Evolutionary conservation across 2,113 vertebrate species (phyloP), one percentile per base, ranked within the genome.

Genomic region (Cairina moschata): DNA sequence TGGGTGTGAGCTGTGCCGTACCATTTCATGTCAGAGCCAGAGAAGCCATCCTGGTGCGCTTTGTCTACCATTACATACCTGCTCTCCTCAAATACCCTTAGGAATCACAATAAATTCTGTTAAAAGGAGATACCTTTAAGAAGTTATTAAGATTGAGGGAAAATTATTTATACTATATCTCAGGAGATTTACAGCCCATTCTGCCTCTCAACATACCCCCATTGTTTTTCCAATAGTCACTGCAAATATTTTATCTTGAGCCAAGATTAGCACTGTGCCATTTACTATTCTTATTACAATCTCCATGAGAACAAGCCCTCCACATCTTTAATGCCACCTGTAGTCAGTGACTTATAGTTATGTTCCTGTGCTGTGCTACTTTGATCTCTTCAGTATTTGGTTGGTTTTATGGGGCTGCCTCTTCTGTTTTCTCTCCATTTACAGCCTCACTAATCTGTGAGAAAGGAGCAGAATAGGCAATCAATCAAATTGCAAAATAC

Each of bases 401-500:
- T 20, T 89, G 94, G 21, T 90, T 93, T 96, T 92, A 93, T 76
- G 94, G 83, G 48, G 59, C 95, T 92, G 86, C 81, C 90, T 92
- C 83, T 87, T 81, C 89, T 88, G 93, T 79, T 97, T 92, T 66
- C 94, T 82, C 92, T 66, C 68, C 28, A 0, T 95, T 96, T 95
- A 93, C 4, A 0, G 94, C 93, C 92, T 81, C n/a, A 7, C 93
- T 86, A 81, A 92, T 42, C 59, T 31, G 16, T 17, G 77, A 8
- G 15, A 60, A 83, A 90, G 90, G 91, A 94, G 85, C 69, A 54
- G 87, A 79, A 73, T 1, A 67, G 9, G 81, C 60, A 50, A 90
- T 94, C 81, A 18, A 94, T 97, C 94, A 95, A 79, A 85, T 23
- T 0, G 2, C 88, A 67, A 75, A 95, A 83, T 34, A 83, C 88